Percentiles rank a stretch among this genome's conserved stretches.
These are phyloP conservation scores for Melieria crassipennis DNA, from an alignment of 2,888 invertebrate species.

Conservation along the genomic window DNA sequence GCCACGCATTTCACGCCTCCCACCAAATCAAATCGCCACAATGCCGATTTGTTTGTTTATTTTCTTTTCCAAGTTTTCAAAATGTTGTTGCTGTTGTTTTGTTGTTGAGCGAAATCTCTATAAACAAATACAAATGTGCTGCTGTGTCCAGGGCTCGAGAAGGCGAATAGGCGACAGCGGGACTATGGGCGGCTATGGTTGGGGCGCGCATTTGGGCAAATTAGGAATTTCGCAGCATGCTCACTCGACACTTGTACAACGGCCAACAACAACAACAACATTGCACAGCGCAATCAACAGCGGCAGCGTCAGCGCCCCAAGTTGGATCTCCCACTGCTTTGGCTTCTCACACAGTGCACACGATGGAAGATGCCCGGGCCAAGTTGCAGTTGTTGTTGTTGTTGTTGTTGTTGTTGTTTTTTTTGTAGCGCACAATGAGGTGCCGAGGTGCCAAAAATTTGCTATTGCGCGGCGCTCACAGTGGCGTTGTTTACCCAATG, in stretches of 20 bases:
- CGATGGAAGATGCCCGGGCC: no score
- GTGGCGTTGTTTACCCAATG: constrained; percentile 58
- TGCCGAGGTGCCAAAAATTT: constrained; percentile 44
- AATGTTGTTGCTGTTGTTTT: neutral
- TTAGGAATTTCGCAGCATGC: constrained; percentile 33
- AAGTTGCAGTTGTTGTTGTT: constrained; percentile 24
- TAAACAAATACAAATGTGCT: constrained; percentile 10
- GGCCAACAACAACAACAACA: constrained; percentile 3
- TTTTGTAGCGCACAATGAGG: constrained; percentile 2
- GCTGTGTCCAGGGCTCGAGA: neutral
- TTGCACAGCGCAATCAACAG: neutral
- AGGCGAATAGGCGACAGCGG: neutral
- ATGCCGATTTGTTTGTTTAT: constrained; percentile 9
- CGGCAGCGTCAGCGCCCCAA: neutral
- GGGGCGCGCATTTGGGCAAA: constrained; percentile 11
- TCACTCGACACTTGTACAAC: constrained; percentile 15
- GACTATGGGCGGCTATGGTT: neutral
- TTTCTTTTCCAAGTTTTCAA: neutral
- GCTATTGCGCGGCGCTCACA: constrained; percentile 39
- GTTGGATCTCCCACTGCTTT: constrained; percentile 21
- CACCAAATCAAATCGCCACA: no score
- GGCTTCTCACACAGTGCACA: neutral
- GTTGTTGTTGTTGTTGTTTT: constrained; percentile 16
- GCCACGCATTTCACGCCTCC: no score
- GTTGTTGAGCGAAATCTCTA: constrained; percentile 15